Conservation (phyloP, 2,888 invertebrate genomes). For the Troides aeacus region DNA sequence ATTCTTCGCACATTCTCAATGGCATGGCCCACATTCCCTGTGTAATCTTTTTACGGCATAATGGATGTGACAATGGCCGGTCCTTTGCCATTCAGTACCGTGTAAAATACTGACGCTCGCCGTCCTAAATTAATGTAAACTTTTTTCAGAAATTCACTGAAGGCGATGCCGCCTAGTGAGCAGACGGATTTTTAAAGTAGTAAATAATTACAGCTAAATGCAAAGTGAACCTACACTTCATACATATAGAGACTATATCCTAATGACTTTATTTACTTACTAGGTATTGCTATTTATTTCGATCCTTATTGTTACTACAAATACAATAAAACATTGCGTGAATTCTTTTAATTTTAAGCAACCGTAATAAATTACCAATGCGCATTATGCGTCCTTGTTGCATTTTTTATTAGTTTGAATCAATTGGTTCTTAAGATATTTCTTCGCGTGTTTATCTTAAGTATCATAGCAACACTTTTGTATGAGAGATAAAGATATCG, state of each 20-base stretch:
- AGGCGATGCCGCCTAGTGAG: constrained; percentile 65
- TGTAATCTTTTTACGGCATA: constrained; percentile 72
- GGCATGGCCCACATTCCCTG: constrained; percentile 70
- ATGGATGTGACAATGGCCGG: constrained; percentile 60
- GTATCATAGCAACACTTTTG: background rate
- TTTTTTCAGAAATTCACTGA: constrained; percentile 67
- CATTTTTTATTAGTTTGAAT: constrained; percentile 51
- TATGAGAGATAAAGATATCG: background rate
- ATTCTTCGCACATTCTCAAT: constrained; percentile 65
- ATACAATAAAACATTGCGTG: constrained; percentile 55
- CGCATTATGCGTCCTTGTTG: constrained; percentile 43
- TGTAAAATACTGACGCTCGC: constrained; percentile 58
- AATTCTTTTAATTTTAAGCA: constrained; percentile 51
- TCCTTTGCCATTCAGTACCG: constrained; percentile 60
- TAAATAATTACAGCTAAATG: background rate
- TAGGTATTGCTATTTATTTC: constrained; percentile 64
- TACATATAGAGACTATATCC: constrained; percentile 35
- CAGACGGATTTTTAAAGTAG: constrained; percentile 37
- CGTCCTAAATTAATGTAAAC: constrained; percentile 72
- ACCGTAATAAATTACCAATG: constrained; percentile 69
- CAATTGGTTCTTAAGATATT: constrained; percentile 46
- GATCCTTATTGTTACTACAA: constrained; percentile 56
- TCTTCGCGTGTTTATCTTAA: constrained; percentile 7
- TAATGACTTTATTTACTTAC: constrained; percentile 36
- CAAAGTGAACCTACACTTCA: constrained; percentile 19